A percentile compares a stretch with the other conserved stretches of the same genome.
phyloP scores from a whole-genome alignment of 2,888 invertebrate genomes.

The Drosophila anceps region DNA sequence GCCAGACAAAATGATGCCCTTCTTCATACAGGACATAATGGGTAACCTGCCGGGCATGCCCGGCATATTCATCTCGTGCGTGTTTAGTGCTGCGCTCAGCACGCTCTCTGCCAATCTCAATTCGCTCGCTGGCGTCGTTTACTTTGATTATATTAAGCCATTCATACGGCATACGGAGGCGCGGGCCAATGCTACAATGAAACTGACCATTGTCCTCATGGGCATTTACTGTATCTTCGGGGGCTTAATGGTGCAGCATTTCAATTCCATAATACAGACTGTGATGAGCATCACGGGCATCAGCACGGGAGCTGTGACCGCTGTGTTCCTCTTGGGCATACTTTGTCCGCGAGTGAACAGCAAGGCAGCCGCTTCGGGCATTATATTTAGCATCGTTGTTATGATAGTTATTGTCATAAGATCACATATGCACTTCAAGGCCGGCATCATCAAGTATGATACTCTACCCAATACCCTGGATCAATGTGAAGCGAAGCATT shows the following conservation, averaged over 20 bases:
- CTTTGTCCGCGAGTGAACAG: constrained; percentile 88
- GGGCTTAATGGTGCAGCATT: constrained; percentile 84
- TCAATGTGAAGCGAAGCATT: constrained; percentile 70
- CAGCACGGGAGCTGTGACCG: constrained; percentile 88
- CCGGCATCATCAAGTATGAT: constrained; percentile 74
- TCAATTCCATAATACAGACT: constrained; percentile 86
- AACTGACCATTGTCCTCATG: constrained; percentile 83
- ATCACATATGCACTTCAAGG: constrained; percentile 68
- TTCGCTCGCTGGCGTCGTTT: constrained; percentile 87
- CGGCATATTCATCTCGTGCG: constrained; percentile 88
- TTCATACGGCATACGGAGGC: constrained; percentile 84
- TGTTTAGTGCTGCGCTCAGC: constrained; percentile 88
- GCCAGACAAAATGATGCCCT: constrained; percentile 86
- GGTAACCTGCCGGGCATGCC: constrained; percentile 86
- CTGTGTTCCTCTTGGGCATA: constrained; percentile 90
- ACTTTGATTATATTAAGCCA: constrained; percentile 87
- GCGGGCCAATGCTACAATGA: constrained; percentile 86
- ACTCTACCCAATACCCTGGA: constrained; percentile 77
- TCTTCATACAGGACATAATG: constrained; percentile 87
- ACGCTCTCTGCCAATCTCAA: constrained; percentile 87
- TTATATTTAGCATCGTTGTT: constrained; percentile 71
- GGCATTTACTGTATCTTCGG: constrained; percentile 88
- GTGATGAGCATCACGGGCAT: constrained; percentile 86
- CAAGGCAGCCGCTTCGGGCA: constrained; percentile 78
- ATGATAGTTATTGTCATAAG: constrained; percentile 79